Percentiles rank a stretch among this genome's conserved stretches.
Evolutionary conservation across 2,888 invertebrate species (phyloP).

Genomic region (Drosophila testacea): DNA sequence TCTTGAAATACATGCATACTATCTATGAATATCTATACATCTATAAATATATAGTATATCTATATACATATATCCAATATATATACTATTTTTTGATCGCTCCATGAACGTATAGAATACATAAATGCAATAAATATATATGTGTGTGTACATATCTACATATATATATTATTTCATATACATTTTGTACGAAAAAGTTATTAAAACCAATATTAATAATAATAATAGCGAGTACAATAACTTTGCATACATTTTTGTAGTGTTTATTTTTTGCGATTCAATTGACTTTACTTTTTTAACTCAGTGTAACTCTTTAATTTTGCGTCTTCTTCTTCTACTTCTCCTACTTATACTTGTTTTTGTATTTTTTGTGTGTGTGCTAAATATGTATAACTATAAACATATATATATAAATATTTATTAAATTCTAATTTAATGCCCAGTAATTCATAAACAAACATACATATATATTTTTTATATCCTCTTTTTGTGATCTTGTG

Average conservation of each 20-base stretch:
- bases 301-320: conserved; percentile 44
- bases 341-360: conserved; percentile 9
- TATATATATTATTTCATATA: conserved; percentile 32
- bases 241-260: conserved; percentile 76
- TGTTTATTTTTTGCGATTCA: conserved; percentile 63
- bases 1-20: conserved; percentile 56
- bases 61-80: conserved; percentile 37
- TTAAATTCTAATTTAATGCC: conserved; percentile 5
- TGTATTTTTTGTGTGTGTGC: conserved; percentile 32
- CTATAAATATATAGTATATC: conserved; percentile 16
- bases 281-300: conserved; percentile 45
- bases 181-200: conserved; percentile 18
- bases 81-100: conserved; percentile 54
- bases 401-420: conserved; percentile 4
- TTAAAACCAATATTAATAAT: background rate
- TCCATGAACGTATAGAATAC: conserved; percentile 50
- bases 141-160: conserved; percentile 38
- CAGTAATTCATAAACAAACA: conserved; percentile 16
- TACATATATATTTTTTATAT: background rate
- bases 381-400: conserved; percentile 16
- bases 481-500: conserved; percentile 24
- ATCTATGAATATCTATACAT: conserved; percentile 31
- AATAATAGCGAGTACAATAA: conserved; percentile 53
- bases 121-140: conserved; percentile 20
- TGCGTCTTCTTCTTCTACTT: conserved; percentile 11